Conservation (phyloP, 2,888 invertebrate species). For the Helobdella robusta region DNA sequence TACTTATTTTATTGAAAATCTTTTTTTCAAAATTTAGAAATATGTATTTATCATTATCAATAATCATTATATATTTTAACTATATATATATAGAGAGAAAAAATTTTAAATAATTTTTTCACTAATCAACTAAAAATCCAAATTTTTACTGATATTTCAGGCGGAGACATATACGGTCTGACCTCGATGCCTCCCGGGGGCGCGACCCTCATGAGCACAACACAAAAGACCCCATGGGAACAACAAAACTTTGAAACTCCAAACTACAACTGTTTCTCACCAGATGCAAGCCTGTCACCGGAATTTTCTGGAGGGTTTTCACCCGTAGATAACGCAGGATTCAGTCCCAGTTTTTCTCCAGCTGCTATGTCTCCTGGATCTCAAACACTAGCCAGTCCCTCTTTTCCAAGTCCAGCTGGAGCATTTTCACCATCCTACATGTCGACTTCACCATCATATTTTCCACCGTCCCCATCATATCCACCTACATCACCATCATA, state of each 20-base stretch:
- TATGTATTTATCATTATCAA: neutral
- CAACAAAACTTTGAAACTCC: too few species aligned
- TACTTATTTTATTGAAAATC: too few species aligned
- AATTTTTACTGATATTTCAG: too few species aligned
- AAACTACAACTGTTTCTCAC: conserved; percentile 66
- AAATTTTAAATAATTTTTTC: too few species aligned
- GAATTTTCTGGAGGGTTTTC: conserved; percentile 40
- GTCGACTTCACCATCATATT: conserved; percentile 46
- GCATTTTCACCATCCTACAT: conserved; percentile 51
- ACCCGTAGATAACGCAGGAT: conserved; percentile 54
- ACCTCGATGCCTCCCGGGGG: too few species aligned
- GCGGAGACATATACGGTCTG: too few species aligned
- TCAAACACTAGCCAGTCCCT: conserved; percentile 56
- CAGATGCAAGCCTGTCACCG: conserved; percentile 51
- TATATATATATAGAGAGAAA: too few species aligned
- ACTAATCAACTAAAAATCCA: too few species aligned
- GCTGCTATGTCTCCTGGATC: conserved; percentile 49
- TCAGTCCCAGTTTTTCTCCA: conserved; percentile 59
- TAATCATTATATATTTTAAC: too few species aligned
- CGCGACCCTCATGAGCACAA: too few species aligned
- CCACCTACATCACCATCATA: conserved; percentile 55
- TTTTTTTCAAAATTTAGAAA: too few species aligned
- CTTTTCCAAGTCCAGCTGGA: conserved; percentile 58
- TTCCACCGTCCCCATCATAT: conserved; percentile 54
- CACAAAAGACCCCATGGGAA: too few species aligned